Evolutionary conservation across 2,888 invertebrate species (phyloP).

Genomic region (Rhamnusium bicolor): DNA sequence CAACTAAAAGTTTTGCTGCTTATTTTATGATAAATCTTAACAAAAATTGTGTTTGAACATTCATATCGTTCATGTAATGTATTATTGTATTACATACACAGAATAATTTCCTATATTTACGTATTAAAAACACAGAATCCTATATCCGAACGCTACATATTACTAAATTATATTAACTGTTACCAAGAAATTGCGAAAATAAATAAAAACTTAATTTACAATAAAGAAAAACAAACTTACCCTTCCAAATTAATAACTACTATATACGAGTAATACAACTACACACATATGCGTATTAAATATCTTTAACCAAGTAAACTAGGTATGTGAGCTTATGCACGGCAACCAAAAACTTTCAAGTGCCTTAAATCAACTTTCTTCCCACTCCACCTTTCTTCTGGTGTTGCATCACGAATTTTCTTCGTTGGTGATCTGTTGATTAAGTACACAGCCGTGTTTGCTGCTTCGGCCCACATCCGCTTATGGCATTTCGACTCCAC

Average conservation of each 20-base stretch:
- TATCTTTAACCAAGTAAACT: neutral
- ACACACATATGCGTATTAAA: neutral
- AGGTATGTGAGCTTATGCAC: no score
- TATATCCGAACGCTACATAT: neutral
- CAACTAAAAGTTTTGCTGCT: slow-evolving; percentile 1
- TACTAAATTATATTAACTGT: neutral
- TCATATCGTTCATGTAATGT: slow-evolving; percentile 1
- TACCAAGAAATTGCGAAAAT: neutral
- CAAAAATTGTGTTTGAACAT: neutral
- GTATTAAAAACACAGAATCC: neutral
- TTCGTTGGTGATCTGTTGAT: no score
- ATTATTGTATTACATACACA: slow-evolving; percentile 1
- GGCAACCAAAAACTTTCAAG: no score
- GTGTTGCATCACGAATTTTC: no score
- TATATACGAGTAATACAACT: neutral
- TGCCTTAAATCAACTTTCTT: no score
- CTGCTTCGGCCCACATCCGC: no score
- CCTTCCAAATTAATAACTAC: neutral
- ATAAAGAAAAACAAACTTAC: neutral
- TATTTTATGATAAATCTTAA: slow-evolving; percentile 3
- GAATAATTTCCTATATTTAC: neutral
- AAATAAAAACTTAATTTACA: neutral
- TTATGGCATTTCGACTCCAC: no score
- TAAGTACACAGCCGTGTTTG: no score
- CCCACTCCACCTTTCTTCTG: no score